Conservation (phyloP, 2,888 invertebrate species). For the Coenonympha glycerion region DNA sequence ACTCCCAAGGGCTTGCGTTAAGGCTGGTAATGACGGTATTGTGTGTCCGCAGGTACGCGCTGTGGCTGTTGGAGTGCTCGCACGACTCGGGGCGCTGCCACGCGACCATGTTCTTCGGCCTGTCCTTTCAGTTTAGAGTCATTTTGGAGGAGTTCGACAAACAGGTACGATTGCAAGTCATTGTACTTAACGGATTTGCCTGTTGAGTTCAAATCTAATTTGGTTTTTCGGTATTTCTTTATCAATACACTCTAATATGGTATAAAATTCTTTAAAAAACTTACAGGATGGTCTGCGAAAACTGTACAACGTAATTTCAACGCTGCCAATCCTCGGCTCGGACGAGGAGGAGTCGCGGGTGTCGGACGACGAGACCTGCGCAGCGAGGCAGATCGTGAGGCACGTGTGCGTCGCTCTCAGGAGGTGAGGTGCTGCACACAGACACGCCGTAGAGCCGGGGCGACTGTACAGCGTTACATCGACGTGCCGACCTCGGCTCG, state of each 20-base stretch:
- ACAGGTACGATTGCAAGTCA: conserved; percentile 66
- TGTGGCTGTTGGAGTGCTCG: conserved; percentile 97
- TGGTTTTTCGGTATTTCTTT: no score
- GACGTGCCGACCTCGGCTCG: no score
- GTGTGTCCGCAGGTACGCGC: conserved; percentile 81
- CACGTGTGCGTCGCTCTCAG: conserved; percentile 93
- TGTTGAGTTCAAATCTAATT: no score
- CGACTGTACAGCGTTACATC: no score
- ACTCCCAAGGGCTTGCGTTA: no score
- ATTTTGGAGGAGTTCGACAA: conserved; percentile 96
- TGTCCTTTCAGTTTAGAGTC: conserved; percentile 93
- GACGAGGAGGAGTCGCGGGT: conserved; percentile 76
- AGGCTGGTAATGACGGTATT: no score
- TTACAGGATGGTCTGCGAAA: conserved; percentile 92
- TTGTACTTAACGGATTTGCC: no score
- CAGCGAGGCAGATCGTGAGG: conserved; percentile 90
- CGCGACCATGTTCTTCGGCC: conserved; percentile 98
- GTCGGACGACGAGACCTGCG: conserved; percentile 91
- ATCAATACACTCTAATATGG: no score
- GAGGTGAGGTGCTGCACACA: conserved; percentile 54
- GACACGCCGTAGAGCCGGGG: no score
- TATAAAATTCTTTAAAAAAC: no score
- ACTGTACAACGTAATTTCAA: conserved; percentile 94
- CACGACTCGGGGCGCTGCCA: conserved; percentile 98
- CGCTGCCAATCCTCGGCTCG: conserved; percentile 87